Evolutionary conservation across 2,113 vertebrate genomes (phyloP).

Genomic region (Azemiops feae): DNA sequence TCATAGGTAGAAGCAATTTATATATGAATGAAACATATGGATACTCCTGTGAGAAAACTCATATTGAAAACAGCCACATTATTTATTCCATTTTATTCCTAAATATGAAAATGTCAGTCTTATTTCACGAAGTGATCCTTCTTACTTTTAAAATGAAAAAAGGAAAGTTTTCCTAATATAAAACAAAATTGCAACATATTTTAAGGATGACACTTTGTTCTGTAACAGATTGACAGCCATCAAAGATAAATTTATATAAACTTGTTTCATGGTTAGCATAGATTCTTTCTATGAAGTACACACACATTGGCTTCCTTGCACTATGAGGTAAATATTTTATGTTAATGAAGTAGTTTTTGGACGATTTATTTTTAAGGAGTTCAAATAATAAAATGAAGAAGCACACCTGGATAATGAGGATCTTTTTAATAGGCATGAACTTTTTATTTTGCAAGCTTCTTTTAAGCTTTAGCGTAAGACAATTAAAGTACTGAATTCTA

Average conservation of each 20-base stretch:
- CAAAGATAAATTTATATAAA: not conserved
- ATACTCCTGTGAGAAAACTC: not conserved
- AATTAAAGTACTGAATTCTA: not conserved
- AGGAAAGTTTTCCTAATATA: not conserved
- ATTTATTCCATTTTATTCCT: not conserved
- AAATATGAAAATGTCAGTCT: conserved; percentile 1
- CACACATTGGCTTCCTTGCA: not conserved
- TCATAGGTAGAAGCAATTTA: not conserved
- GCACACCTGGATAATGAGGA: not conserved
- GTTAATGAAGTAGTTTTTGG: not conserved
- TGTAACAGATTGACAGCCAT: not conserved
- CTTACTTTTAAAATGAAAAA: not conserved
- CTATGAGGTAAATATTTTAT: not conserved
- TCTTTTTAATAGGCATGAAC: not conserved
- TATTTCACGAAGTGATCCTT: not conserved
- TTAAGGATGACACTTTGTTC: not conserved
- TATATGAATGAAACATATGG: not conserved
- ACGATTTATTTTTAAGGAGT: not conserved
- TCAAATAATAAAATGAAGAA: not conserved
- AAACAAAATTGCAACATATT: conserved; percentile 1
- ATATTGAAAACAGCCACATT: not conserved
- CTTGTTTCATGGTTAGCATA: not conserved
- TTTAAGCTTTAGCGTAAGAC: not conserved
- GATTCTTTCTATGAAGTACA: not conserved
- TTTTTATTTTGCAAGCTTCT: not conserved